phyloP scores from a whole-genome alignment of 64 coral and sea anemone species.

The Orbicella faveolata region DNA sequence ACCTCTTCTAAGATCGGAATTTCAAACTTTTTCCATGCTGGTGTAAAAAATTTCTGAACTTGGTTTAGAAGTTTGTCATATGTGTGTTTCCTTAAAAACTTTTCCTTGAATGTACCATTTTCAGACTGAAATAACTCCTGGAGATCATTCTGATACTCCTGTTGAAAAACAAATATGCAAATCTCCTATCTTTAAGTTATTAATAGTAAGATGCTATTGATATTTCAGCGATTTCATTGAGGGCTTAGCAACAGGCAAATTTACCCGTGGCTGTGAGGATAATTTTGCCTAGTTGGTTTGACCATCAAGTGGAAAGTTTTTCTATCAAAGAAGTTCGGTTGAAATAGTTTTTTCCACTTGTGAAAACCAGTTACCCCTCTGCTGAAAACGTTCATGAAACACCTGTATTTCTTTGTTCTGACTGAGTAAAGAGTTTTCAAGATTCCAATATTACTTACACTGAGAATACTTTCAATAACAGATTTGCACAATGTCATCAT shows the following conservation, averaged over 20 bases:
- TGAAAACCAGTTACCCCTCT: too few species aligned
- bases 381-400: too few species aligned
- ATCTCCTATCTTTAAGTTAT: not conserved
- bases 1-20: slow-evolving; percentile 72
- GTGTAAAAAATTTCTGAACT: slow-evolving; percentile 55
- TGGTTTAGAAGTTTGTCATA: slow-evolving; percentile 41
- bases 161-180: not conserved
- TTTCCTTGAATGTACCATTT: slow-evolving; percentile 43
- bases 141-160: slow-evolving; percentile 65
- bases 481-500: too few species aligned
- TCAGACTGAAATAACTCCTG: slow-evolving; percentile 64
- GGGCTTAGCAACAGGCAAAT: not conserved
- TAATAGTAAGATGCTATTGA: not conserved
- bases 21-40: slow-evolving; percentile 74
- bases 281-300: too few species aligned
- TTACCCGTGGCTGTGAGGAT: too few species aligned
- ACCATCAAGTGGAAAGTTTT: too few species aligned
- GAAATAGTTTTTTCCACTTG: too few species aligned
- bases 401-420: too few species aligned
- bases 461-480: too few species aligned
- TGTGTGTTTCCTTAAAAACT: slow-evolving; percentile 48
- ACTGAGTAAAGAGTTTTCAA: too few species aligned
- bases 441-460: too few species aligned
- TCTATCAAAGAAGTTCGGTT: too few species aligned
- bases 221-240: not conserved